Evolutionary conservation across 1,140 invertebrate genomes (phyloP), one percentile per base, ranked within the genome.

Genomic region (Ceratina australensis): DNA sequence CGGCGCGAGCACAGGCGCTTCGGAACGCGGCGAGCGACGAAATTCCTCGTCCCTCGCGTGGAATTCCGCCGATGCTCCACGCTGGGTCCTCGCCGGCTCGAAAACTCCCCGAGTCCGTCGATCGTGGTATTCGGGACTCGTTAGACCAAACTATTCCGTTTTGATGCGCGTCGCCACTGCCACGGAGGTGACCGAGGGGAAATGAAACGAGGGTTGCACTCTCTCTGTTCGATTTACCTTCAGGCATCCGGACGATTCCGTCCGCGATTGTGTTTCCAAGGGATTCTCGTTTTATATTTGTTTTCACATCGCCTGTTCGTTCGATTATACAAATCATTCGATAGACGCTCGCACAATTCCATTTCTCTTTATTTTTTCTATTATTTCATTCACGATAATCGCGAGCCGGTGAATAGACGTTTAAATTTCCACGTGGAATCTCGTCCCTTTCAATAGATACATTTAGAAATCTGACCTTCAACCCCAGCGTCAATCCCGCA

Each of bases 61-160:
- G 77, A 73, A 79, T 79, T 80, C 33, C 79, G 60, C 26, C 52
- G 79, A 78, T n/a, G 77, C 66, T 65, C 69, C 60, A 49, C 60
- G 28, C 26, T 8, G 47, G 54, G 16, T 49, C 15, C 68, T 28
- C 22, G 26, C 61, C n/a, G 52, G 18, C 54, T 42, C 33, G 20
- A n/a, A 18, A 3, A 20, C 49, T 15, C 67, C 22, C 22, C 54
- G 52, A 33, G 61, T 26, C 54, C 63, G 50, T 42, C 61, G 68
- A 78, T 78, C 68, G 60, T 33, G 76, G 61, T 57, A 72, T 72
- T 72, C 61, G 68, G 69, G 52, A 78, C 60, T 64, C 76, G 68
- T 78, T 78, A 71, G 67, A 33, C 57, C 56, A 16, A 76, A 33
- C 57, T 63, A 71, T 71, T 71, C 47, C 47, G 74, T 71, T 57